Evolutionary conservation across 2,797 vertebrate genomes (phyloP).

Genomic region (Hippopotamyrus pictus): DNA sequence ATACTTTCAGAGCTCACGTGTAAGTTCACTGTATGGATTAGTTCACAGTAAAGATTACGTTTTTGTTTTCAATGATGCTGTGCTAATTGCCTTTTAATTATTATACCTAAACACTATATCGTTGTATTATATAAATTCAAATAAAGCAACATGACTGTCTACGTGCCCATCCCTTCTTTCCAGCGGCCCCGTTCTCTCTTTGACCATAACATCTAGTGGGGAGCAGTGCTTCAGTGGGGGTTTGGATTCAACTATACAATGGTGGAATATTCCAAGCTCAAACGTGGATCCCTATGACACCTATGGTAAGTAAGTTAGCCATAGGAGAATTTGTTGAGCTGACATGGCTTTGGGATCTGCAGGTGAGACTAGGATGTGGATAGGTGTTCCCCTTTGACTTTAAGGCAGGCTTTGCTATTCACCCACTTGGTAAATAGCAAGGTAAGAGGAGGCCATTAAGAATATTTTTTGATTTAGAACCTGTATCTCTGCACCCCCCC

Average conservation of each 20-base stretch:
- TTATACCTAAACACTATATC: neutral
- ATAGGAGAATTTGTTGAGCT: neutral
- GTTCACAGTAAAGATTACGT: neutral
- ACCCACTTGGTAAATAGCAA: no score
- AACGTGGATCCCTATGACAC: slow-evolving; percentile 95
- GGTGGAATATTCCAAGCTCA: slow-evolving; percentile 96
- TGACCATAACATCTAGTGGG: slow-evolving; percentile 85
- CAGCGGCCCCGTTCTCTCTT: slow-evolving; percentile 87
- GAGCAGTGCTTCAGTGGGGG: slow-evolving; percentile 97
- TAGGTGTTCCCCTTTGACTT: neutral
- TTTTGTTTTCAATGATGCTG: neutral
- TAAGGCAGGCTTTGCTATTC: neutral
- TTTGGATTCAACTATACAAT: slow-evolving; percentile 89
- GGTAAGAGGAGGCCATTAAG: neutral
- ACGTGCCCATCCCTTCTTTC: neutral
- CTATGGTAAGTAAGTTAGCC: slow-evolving; percentile 67
- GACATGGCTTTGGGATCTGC: neutral
- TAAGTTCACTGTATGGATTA: slow-evolving; percentile 58
- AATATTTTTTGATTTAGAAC: neutral
- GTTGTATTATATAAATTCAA: neutral
- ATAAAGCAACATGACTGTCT: neutral
- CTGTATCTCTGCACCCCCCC: neutral
- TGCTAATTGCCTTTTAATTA: neutral
- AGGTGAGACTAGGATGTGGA: neutral
- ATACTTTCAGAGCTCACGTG: slow-evolving; percentile 95